Conservation (phyloP, 2,888 invertebrate genomes). For the Patella caerulea region DNA sequence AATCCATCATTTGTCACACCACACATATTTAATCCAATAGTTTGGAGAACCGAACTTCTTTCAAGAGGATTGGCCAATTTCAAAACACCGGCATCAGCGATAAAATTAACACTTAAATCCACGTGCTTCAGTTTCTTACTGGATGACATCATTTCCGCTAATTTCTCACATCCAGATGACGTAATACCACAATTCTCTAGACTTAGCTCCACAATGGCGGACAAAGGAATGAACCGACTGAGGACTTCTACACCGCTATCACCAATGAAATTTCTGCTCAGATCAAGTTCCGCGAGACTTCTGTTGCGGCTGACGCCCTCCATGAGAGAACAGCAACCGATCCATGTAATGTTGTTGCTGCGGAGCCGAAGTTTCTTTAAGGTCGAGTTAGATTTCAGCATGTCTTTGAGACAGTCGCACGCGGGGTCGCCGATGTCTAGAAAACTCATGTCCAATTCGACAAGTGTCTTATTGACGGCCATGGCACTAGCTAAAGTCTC, state of each 20-base stretch:
- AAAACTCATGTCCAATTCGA: slow-evolving; percentile 68
- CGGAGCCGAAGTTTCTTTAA: slow-evolving; percentile 63
- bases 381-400: slow-evolving; percentile 54
- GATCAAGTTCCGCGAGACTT: slow-evolving; percentile 59
- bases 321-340: slow-evolving; percentile 61
- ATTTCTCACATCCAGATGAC: slow-evolving; percentile 52
- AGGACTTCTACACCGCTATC: slow-evolving; percentile 61
- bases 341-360: slow-evolving; percentile 60
- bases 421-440: slow-evolving; percentile 64
- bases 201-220: slow-evolving; percentile 60
- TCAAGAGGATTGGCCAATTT: slow-evolving; percentile 62
- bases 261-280: slow-evolving; percentile 65
- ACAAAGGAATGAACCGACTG: slow-evolving; percentile 57
- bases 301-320: slow-evolving; percentile 60
- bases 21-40: slow-evolving; percentile 68
- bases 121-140: slow-evolving; percentile 57
- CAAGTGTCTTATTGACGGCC: slow-evolving; percentile 48
- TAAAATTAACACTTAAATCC: slow-evolving; percentile 65
- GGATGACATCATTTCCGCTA: slow-evolving; percentile 61
- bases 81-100: slow-evolving; percentile 59
- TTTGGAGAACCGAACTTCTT: slow-evolving; percentile 56
- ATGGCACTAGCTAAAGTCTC: slow-evolving; percentile 52
- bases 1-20: slow-evolving; percentile 67
- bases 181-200: slow-evolving; percentile 67
- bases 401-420: slow-evolving; percentile 57